Evolutionary conservation across 2,113 vertebrate species (phyloP).

Genomic region (Ciconia boyciana): DNA sequence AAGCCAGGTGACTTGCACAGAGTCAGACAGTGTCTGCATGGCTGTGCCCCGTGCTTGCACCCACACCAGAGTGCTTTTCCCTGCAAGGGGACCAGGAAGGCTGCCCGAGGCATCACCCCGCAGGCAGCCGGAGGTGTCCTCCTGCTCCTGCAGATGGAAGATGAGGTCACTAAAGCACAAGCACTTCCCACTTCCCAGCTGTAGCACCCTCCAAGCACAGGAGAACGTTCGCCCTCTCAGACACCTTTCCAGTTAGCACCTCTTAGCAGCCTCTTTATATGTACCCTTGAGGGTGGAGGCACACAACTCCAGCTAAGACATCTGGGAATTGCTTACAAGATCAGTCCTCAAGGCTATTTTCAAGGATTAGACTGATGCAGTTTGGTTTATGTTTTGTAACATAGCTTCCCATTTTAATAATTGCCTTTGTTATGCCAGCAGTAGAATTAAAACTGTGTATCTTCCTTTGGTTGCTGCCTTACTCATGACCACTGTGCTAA

Average conservation of each 20-base stretch:
- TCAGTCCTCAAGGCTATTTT: background rate
- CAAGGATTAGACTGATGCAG: background rate
- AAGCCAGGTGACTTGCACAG: background rate
- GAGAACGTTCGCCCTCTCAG: background rate
- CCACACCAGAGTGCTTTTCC: background rate
- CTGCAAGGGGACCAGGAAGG: background rate
- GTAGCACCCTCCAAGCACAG: background rate
- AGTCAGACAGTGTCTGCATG: background rate
- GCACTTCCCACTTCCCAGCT: background rate
- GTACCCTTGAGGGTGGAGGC: background rate
- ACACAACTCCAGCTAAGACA: background rate
- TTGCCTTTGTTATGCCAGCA: background rate
- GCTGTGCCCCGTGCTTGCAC: accelerated
- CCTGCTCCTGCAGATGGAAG: background rate
- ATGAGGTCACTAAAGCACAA: background rate
- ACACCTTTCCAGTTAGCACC: background rate
- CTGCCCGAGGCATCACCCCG: background rate
- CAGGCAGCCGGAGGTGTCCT: accelerated
- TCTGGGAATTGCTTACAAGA: background rate
- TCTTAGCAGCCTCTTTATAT: background rate
- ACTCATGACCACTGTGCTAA: background rate
- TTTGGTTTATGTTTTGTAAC: background rate
- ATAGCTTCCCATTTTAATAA: background rate
- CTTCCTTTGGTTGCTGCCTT: background rate
- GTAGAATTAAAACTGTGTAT: background rate